Conservation (phyloP, 1,140 invertebrate genomes). For the Hestina assimilis region DNA sequence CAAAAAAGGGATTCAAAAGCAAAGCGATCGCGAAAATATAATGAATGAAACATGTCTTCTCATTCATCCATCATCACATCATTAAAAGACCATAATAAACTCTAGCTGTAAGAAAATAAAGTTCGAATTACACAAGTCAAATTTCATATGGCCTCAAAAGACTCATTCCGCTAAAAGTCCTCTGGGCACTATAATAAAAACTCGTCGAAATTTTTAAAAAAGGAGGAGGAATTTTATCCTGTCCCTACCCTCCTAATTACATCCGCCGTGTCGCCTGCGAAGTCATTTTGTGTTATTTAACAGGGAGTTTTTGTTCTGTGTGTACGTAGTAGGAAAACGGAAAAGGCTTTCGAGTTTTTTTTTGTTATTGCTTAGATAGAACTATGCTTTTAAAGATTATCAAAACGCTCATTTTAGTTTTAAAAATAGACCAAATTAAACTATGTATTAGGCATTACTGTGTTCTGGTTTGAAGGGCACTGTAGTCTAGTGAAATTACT, state of each 20-base stretch:
- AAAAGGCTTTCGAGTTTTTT: not conserved
- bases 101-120: not conserved
- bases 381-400: not conserved
- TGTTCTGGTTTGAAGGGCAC: no score
- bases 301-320: conserved; percentile 25
- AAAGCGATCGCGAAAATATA: conserved; percentile 21
- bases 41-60: conserved; percentile 21
- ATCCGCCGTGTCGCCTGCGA: conserved; percentile 38
- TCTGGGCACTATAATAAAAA: conserved; percentile 40
- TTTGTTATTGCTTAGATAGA: not conserved
- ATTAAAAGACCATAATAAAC: not conserved
- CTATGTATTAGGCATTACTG: no score
- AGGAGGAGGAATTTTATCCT: conserved; percentile 24
- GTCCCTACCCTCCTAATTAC: conserved; percentile 40
- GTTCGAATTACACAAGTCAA: not conserved
- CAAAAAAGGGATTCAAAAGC: conserved; percentile 17
- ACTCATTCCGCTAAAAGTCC: conserved; percentile 38
- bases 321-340: conserved; percentile 11
- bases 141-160: conserved; percentile 28
- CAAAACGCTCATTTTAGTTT: not conserved
- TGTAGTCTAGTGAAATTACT: no score
- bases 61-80: conserved; percentile 10
- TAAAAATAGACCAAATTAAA: no score
- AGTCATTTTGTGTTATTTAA: conserved; percentile 41
- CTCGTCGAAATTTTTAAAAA: conserved; percentile 35